phyloP scores from a whole-genome alignment of 2,113 vertebrate genomes.

The Copsychus sechellarum region DNA sequence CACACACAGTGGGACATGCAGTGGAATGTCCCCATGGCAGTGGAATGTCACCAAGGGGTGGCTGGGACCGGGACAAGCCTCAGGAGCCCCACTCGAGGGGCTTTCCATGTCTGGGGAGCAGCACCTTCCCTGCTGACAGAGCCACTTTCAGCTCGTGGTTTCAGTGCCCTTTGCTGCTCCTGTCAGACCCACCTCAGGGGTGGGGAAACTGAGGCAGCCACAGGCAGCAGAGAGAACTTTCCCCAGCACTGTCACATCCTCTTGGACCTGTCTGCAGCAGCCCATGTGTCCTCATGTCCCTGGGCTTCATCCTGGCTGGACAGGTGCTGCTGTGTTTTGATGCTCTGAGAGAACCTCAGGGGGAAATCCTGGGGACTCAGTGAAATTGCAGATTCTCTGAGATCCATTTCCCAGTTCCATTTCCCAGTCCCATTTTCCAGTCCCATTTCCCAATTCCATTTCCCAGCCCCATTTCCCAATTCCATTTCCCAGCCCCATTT shows the following conservation, averaged over 20 bases:
- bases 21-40: neutral
- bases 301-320: neutral
- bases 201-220: neutral
- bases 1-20: too few relatives aligned
- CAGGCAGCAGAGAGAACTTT: neutral
- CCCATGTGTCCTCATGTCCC: accelerated
- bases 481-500: too few relatives aligned
- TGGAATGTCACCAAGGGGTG: neutral
- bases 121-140: neutral
- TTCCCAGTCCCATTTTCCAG: neutral
- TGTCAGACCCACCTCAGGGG: neutral
- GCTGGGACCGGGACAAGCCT: neutral
- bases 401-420: too few relatives aligned
- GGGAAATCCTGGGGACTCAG: neutral
- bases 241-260: neutral
- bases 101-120: neutral
- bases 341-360: neutral
- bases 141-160: neutral
- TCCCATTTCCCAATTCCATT: too few relatives aligned
- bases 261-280: neutral
- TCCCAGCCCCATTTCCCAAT: too few relatives aligned
- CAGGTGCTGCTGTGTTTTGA: neutral
- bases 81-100: neutral
- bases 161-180: neutral
- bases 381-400: neutral